phyloP scores from a whole-genome alignment of 35 echinoderm and acorn worm genomes.

The Anneissia japonica region DNA sequence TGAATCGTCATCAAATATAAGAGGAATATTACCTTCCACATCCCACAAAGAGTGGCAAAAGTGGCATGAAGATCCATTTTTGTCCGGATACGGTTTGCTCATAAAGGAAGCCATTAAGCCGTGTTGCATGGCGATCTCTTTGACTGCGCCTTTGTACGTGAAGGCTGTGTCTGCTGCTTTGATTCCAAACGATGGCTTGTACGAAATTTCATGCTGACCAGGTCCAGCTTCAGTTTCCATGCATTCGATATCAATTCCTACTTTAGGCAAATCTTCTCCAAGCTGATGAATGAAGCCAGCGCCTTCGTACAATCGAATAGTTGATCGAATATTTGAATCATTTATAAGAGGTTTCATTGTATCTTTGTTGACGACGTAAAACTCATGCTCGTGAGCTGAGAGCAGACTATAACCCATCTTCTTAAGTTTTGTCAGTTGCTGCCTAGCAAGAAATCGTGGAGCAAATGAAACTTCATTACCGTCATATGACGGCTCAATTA shows the following conservation, averaged over 20 bases:
- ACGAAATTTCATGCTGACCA: conserved; percentile 60
- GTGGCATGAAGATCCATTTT: conserved; percentile 14
- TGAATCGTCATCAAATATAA: conserved; percentile 45
- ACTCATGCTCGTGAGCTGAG: conserved; percentile 58
- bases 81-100: conserved; percentile 43
- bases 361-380: conserved; percentile 33
- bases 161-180: conserved; percentile 59
- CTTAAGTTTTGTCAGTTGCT: conserved; percentile 40
- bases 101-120: conserved; percentile 55
- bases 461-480: conserved; percentile 21
- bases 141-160: conserved; percentile 55
- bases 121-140: conserved; percentile 62
- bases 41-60: conserved; percentile 70
- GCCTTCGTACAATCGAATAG: neutral
- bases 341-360: conserved; percentile 30
- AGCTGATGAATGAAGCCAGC: conserved; percentile 34
- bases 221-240: conserved; percentile 48
- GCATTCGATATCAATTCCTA: conserved; percentile 58
- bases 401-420: conserved; percentile 56
- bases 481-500: conserved; percentile 16
- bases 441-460: conserved; percentile 42
- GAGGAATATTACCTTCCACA: conserved; percentile 33
- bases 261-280: conserved; percentile 4
- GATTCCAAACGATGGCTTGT: conserved; percentile 61
- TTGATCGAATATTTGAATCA: conserved; percentile 16